A percentile compares a stretch with the other conserved stretches of the same genome.
Conservation (phyloP, 2,113 vertebrate genomes). For the Rhinoptilus africanus region DNA sequence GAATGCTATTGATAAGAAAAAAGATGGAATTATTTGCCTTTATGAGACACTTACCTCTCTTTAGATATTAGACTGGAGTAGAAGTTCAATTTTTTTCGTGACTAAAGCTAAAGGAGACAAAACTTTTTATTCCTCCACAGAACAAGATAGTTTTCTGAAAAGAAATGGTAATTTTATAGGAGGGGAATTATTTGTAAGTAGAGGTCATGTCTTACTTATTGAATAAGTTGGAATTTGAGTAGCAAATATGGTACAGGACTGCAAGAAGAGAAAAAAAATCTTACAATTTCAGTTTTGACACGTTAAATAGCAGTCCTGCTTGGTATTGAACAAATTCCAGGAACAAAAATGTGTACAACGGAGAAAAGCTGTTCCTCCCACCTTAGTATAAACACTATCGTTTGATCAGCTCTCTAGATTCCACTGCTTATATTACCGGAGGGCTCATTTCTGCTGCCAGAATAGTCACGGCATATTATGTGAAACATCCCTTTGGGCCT, state of each 20-base stretch:
- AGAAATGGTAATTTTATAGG: not conserved
- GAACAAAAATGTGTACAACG: not conserved
- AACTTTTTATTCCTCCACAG: not conserved
- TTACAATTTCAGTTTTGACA: not conserved
- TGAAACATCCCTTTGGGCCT: not conserved
- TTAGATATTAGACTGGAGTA: not conserved
- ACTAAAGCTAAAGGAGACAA: not conserved
- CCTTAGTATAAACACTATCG: not conserved
- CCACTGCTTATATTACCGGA: not conserved
- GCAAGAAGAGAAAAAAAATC: not conserved
- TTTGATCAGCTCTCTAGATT: not conserved
- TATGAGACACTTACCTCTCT: not conserved
- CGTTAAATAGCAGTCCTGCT: not conserved
- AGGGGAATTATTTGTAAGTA: not conserved
- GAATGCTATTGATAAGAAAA: not conserved
- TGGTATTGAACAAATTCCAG: not conserved
- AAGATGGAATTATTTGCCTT: not conserved
- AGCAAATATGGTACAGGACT: not conserved
- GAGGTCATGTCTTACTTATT: not conserved
- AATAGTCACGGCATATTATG: accelerated
- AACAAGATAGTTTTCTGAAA: not conserved
- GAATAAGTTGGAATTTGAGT: not conserved
- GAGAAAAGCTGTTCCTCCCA: not conserved
- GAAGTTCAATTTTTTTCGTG: not conserved
- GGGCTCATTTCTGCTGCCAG: not conserved